Percentiles rank a stretch among this genome's conserved stretches.
Evolutionary conservation across 2,113 vertebrate genomes (phyloP).

Genomic region (Numenius arquata): DNA sequence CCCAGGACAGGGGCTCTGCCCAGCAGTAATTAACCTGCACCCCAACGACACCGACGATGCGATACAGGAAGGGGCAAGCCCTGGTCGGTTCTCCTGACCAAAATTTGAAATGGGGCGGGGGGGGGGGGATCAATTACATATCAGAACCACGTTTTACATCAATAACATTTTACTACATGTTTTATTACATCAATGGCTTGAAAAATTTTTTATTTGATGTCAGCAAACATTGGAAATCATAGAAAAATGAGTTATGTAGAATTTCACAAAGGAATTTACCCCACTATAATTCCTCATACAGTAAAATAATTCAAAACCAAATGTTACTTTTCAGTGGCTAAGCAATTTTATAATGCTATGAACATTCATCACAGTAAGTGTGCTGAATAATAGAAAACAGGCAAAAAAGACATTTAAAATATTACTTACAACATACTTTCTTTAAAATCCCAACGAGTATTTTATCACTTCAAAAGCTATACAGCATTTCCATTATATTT

Average conservation of each 20-base stretch:
- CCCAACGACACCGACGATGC: accelerated
- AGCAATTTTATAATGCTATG: conserved; percentile 78
- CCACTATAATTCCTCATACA: conserved; percentile 72
- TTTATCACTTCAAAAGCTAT: conserved; percentile 80
- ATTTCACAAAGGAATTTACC: conserved; percentile 77
- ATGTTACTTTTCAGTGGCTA: conserved; percentile 75
- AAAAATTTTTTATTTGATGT: conserved; percentile 80
- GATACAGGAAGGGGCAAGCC: not conserved
- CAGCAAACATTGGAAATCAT: conserved; percentile 80
- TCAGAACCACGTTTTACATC: not conserved
- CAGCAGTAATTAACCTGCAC: accelerated
- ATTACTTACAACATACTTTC: conserved; percentile 76
- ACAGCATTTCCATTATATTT: conserved; percentile 80
- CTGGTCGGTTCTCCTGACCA: not conserved
- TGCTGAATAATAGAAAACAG: conserved; percentile 77
- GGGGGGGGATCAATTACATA: not conserved
- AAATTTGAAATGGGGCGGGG: not conserved
- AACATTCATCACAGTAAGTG: conserved; percentile 75
- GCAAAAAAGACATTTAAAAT: conserved; percentile 75
- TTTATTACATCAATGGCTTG: conserved; percentile 79
- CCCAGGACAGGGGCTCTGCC: not conserved
- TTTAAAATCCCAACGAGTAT: conserved; percentile 74
- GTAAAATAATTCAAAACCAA: conserved; percentile 70
- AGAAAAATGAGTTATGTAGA: conserved; percentile 81
- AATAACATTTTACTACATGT: conserved; percentile 29